phyloP scores from a whole-genome alignment of 1,140 invertebrate species.

The Hylaeus anthracinus region DNA sequence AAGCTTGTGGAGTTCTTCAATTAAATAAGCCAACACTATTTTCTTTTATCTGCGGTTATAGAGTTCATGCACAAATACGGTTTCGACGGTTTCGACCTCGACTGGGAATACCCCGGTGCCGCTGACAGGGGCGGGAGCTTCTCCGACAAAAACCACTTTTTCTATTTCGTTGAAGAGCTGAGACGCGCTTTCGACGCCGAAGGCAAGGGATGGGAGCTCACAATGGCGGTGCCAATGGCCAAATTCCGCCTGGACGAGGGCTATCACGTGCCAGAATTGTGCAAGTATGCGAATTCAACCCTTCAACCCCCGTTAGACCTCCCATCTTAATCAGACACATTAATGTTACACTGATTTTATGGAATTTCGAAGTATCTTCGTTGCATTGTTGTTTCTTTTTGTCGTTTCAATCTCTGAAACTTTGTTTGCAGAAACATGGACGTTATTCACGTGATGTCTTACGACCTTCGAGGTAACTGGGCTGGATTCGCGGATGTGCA shows the following conservation, averaged over 20 bases:
- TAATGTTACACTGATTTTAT: too few relatives aligned
- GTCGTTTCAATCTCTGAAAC: too few relatives aligned
- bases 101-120: slow-evolving; percentile 94
- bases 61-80: slow-evolving; percentile 88
- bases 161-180: slow-evolving; percentile 92
- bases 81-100: slow-evolving; percentile 92
- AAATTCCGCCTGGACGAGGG: slow-evolving; percentile 92
- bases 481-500: slow-evolving; percentile 93
- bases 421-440: slow-evolving; percentile 83
- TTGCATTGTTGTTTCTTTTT: not conserved
- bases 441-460: slow-evolving; percentile 94
- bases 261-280: slow-evolving; percentile 93
- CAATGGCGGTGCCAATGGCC: slow-evolving; percentile 92
- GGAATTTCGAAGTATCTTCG: too few relatives aligned
- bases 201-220: slow-evolving; percentile 91
- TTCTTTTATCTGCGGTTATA: slow-evolving; percentile 53
- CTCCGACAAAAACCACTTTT: slow-evolving; percentile 91
- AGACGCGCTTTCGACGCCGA: slow-evolving; percentile 88
- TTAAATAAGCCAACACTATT: not conserved
- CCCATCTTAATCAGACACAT: too few relatives aligned
- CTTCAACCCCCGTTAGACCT: too few relatives aligned
- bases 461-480: slow-evolving; percentile 96
- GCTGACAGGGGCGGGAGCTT: slow-evolving; percentile 91
- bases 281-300: slow-evolving; percentile 84
- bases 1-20: too few relatives aligned